Percentiles rank a stretch among this genome's conserved stretches.
These are phyloP conservation scores for Mobula hypostoma DNA, from an alignment of 2,113 vertebrate species.

Conservation along the genomic window DNA sequence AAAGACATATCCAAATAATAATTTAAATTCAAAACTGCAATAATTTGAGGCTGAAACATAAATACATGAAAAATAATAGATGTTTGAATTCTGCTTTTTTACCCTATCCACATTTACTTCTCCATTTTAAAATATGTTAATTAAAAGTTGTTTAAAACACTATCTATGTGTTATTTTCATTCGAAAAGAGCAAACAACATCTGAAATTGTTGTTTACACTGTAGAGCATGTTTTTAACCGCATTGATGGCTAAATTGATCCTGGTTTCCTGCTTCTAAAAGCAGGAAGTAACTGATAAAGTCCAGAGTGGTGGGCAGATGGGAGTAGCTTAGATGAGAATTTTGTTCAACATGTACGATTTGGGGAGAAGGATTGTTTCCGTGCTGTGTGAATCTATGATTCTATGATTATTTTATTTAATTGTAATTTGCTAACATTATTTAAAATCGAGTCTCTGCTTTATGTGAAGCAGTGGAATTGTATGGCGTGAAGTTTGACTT, in stretches of 20 bases:
- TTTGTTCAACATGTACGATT: too few relatives aligned
- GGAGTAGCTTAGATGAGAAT: too few relatives aligned
- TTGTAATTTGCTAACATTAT: background rate
- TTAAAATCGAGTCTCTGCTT: background rate
- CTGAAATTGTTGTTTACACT: background rate
- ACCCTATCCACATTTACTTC: background rate
- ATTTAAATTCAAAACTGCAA: background rate
- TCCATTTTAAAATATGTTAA: background rate
- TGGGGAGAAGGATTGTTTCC: too few relatives aligned
- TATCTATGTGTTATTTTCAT: background rate
- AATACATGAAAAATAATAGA: background rate
- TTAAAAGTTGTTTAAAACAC: background rate
- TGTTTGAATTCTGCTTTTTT: background rate
- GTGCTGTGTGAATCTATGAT: too few relatives aligned
- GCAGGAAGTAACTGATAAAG: background rate
- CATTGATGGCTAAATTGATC: background rate
- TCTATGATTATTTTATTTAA: background rate
- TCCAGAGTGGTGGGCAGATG: too few relatives aligned
- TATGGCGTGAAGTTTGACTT: background rate
- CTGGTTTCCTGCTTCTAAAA: background rate
- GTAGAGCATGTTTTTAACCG: background rate
- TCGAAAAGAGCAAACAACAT: background rate
- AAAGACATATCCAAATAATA: background rate
- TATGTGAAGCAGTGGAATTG: too few relatives aligned
- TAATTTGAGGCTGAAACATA: background rate